Evolutionary conservation across 1,140 invertebrate species (phyloP), one percentile per base, ranked within the genome.

Genomic region (Cyclargus thomasi): DNA sequence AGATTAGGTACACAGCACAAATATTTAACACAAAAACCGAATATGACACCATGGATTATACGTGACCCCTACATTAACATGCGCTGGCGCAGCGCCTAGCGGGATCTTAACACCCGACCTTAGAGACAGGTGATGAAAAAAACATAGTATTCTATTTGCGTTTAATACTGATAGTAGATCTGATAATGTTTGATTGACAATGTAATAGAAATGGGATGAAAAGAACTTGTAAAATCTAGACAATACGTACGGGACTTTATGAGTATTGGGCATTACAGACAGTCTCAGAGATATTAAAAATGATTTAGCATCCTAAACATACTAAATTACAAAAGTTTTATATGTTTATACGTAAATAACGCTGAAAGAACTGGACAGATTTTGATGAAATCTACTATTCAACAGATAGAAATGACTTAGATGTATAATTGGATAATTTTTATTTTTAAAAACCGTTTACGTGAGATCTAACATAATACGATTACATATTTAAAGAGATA

Each of bases 91-190:
- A n/a, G n/a, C n/a, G 5, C 4, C 6, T 55, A 55, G 53, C 53
- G 53, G 53, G 53, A 55, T 18, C 18, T 17, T 55, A 55, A 55
- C 53, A 55, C 53, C n/a, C 53, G 18, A 59, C 55, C 39, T 14
- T 8, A 47, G 2, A 2, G 39, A 7, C 39, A 47, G 39, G 10
- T 47, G 39, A 47, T 47, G 11, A 47, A 47, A 47, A 47, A 47
- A 47, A 4, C 14, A 47, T 29, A 8, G 29, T 29, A 8, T 29
- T 29, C 29, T 29, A n/a, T 35, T 47, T 16, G 39, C 39, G 39
- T 8, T 16, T 47, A 47, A 8, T n/a, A n/a, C n/a, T 14, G 0
- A 14, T 47, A 47, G 14, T 16, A 47, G 14, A 47, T 47, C 39
- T 47, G 39, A 47, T 47, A 47, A 47, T 47, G 11, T 47, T 16